Evolutionary conservation across 2,888 invertebrate species (phyloP).

Genomic region (Rotaria socialis): DNA sequence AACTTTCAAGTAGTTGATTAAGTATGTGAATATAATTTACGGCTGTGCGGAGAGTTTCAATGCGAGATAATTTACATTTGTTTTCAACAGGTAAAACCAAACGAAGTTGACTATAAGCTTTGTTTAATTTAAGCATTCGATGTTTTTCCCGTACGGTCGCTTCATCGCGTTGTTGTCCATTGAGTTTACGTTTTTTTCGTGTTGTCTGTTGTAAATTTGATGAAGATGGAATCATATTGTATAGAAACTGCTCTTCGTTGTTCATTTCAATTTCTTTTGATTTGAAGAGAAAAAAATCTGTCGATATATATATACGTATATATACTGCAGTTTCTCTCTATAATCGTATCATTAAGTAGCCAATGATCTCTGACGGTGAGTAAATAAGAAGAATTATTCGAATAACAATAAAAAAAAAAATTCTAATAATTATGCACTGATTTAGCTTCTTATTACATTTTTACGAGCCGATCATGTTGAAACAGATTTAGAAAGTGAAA

Average conservation of each 20-base stretch:
- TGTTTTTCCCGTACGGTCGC: constrained; percentile 33
- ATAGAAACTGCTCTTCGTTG: neutral
- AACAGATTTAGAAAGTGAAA: too few relatives aligned
- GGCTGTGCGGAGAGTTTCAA: constrained; percentile 29
- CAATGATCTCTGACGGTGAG: neutral
- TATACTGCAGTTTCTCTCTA: neutral
- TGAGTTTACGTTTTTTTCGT: constrained; percentile 33
- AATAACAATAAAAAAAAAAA: neutral
- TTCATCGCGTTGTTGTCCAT: constrained; percentile 24
- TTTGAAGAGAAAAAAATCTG: neutral
- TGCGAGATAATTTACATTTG: constrained; percentile 23
- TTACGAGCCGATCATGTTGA: too few relatives aligned
- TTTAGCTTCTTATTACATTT: neutral
- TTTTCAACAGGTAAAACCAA: constrained; percentile 5
- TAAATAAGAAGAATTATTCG: neutral
- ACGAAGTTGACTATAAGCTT: constrained; percentile 15
- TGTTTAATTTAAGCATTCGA: constrained; percentile 27
- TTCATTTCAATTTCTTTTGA: neutral
- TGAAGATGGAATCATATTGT: neutral
- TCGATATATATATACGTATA: constrained; percentile 1
- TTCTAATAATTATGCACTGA: neutral
- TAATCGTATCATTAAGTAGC: constrained; percentile 8
- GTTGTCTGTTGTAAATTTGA: neutral
- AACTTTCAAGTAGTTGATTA: constrained; percentile 5
- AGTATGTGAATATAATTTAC: neutral